These are phyloP conservation scores for Hecatera dysodea DNA, from an alignment of 2,888 invertebrate species.

Conservation along the genomic window DNA sequence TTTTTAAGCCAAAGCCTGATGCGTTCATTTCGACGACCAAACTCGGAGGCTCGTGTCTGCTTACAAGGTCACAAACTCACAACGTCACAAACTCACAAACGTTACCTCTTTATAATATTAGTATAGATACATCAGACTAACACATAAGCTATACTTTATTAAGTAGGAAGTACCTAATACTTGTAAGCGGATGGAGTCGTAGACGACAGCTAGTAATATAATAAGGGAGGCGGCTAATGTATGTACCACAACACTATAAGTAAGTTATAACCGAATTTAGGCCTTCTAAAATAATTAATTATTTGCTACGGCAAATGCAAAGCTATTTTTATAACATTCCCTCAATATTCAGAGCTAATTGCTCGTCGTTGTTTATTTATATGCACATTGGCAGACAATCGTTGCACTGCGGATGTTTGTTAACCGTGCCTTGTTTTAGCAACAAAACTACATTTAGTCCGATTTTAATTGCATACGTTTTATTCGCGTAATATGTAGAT, in stretches of 20 bases:
- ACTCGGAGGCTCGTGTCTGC: too few species aligned
- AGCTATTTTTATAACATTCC: constrained; percentile 24
- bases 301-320: constrained; percentile 5
- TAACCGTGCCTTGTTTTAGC: constrained; percentile 44
- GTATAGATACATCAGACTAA: too few species aligned
- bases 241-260: not conserved
- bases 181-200: not conserved
- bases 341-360: constrained; percentile 36
- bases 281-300: not conserved
- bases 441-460: constrained; percentile 43
- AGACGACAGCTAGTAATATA: not conserved
- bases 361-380: constrained; percentile 34
- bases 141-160: not conserved
- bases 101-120: too few species aligned
- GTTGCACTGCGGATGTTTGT: constrained; percentile 39
- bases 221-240: not conserved
- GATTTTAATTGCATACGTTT: constrained; percentile 47
- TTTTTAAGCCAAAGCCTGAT: too few species aligned
- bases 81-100: too few species aligned
- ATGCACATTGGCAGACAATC: constrained; percentile 25
- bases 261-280: not conserved
- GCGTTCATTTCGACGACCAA: too few species aligned
- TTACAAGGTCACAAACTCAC: too few species aligned
- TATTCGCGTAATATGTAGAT: constrained; percentile 32
- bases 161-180: not conserved